phyloP scores from a whole-genome alignment of 2,797 vertebrate genomes.

The Lateolabrax maculatus region DNA sequence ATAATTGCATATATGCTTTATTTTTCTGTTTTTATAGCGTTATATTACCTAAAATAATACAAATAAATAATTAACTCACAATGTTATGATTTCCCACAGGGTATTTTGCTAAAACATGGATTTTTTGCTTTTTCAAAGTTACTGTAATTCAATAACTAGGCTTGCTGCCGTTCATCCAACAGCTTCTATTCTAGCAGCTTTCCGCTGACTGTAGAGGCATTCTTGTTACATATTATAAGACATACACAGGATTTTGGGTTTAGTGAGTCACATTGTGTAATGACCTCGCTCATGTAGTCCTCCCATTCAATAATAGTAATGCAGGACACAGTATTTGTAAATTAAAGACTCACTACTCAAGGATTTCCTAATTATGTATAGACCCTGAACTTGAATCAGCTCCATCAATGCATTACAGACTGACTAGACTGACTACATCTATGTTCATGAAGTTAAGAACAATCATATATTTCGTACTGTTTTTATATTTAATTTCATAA shows the following conservation, averaged over 20 bases:
- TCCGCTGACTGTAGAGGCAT: neutral
- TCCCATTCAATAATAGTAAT: conserved; percentile 17
- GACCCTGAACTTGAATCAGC: conserved; percentile 18
- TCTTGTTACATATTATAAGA: neutral
- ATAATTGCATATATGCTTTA: neutral
- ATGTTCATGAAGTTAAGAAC: too few species aligned
- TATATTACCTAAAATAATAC: neutral
- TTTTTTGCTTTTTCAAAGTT: neutral
- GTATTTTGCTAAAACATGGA: too few species aligned
- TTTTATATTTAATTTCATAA: neutral
- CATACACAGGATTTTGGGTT: neutral
- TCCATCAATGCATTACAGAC: neutral
- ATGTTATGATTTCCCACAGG: too few species aligned
- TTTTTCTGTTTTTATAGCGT: neutral
- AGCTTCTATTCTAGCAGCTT: neutral
- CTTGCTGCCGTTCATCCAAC: conserved; percentile 2
- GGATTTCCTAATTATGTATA: neutral
- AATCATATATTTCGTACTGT: neutral
- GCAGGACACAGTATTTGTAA: conserved; percentile 1
- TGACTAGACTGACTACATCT: neutral
- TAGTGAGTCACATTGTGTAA: neutral
- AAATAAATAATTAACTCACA: too few species aligned
- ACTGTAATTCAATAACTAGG: neutral
- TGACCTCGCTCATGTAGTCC: conserved; percentile 6
- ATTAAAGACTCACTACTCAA: conserved; percentile 10